These are phyloP conservation scores for Oceanodroma tethys DNA, from an alignment of 2,113 vertebrate species.

Conservation along the genomic window DNA sequence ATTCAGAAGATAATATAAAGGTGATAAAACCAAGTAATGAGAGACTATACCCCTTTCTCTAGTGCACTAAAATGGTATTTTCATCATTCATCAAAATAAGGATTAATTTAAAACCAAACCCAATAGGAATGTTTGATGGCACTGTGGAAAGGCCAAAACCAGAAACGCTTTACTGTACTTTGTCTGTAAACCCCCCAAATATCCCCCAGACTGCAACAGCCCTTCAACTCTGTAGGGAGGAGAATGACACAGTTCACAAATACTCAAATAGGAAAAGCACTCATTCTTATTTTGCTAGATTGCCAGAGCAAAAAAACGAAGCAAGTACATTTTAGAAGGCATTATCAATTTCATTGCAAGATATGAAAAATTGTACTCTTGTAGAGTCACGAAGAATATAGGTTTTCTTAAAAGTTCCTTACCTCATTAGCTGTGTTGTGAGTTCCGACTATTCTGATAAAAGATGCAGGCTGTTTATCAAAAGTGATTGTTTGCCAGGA, in stretches of 20 bases:
- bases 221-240: neutral
- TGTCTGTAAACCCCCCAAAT: neutral
- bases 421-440: constrained; percentile 99
- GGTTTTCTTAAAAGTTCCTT: neutral
- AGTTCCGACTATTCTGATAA: constrained; percentile 95
- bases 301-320: neutral
- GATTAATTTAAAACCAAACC: neutral
- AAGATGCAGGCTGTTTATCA: constrained; percentile 90
- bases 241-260: neutral
- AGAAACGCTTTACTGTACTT: neutral
- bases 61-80: neutral
- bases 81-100: neutral
- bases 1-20: neutral
- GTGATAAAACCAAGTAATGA: neutral
- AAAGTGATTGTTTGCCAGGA: constrained; percentile 95
- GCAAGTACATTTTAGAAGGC: neutral
- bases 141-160: neutral
- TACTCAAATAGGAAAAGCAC: neutral
- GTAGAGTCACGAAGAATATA: neutral
- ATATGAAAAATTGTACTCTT: neutral
- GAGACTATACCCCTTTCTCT: neutral
- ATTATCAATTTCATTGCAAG: neutral
- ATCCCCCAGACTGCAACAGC: neutral
- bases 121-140: neutral
- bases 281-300: neutral